These are phyloP conservation scores for Denticeps clupeoides DNA, from an alignment of 2,797 vertebrate genomes.

Conservation along the genomic window DNA sequence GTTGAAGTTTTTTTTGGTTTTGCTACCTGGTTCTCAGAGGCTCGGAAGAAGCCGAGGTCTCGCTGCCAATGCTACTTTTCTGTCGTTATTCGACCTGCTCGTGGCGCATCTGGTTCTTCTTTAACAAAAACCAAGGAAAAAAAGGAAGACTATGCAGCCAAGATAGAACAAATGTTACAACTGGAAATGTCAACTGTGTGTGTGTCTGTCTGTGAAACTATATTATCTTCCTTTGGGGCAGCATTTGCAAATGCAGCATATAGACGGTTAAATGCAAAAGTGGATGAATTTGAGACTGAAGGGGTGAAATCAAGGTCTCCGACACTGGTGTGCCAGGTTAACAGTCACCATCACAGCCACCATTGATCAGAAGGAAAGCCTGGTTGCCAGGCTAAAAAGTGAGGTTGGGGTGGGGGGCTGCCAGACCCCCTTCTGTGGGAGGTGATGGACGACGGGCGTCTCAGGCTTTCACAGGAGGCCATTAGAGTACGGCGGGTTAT, in stretches of 20 bases:
- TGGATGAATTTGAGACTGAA: background rate
- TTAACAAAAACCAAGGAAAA: background rate
- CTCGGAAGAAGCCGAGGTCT: background rate
- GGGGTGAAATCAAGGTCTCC: background rate
- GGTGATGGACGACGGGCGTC: no score
- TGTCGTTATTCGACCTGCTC: conserved; percentile 7
- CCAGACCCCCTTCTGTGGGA: no score
- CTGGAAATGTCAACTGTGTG: conserved; percentile 12
- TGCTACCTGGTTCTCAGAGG: no score
- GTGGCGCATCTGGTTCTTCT: background rate
- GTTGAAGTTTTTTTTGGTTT: no score
- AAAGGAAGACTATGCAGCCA: conserved; percentile 13
- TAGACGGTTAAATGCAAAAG: background rate
- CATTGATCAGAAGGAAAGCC: no score
- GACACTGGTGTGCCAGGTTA: no score
- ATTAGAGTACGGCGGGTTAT: no score
- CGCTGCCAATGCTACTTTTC: background rate
- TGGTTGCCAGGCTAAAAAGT: no score
- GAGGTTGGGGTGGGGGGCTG: no score
- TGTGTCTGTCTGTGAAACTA: conserved; percentile 13
- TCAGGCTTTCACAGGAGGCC: no score
- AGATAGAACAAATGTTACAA: conserved; percentile 15
- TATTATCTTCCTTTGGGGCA: conserved; percentile 24
- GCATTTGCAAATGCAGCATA: conserved; percentile 25
- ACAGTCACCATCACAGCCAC: no score